phyloP scores from a whole-genome alignment of 1,140 invertebrate species.

The Oreohelix idahoensis region DNA sequence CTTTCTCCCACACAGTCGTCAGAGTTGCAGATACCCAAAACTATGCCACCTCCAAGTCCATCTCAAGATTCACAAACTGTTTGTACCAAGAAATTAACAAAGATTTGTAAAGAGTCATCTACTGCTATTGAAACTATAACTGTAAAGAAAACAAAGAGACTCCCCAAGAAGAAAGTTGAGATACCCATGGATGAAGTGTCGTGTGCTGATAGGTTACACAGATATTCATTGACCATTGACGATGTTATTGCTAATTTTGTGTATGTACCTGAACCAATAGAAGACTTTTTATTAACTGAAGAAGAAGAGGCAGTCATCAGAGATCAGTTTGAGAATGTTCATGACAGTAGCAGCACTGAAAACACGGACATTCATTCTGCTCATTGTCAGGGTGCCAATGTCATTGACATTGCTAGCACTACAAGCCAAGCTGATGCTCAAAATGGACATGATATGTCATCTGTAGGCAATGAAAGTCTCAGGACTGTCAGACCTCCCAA shows the following conservation, averaged over 20 bases:
- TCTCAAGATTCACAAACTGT: neutral
- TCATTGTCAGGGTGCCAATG: neutral
- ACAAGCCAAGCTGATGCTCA: neutral
- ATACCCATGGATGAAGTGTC: slow-evolving; percentile 39
- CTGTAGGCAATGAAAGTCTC: neutral
- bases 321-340: slow-evolving; percentile 27
- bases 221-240: slow-evolving; percentile 37
- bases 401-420: neutral
- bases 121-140: neutral
- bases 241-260: slow-evolving; percentile 46
- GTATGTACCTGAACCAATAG: slow-evolving; percentile 37
- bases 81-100: neutral
- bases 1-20: neutral
- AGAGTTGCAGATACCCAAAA: neutral
- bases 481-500: neutral
- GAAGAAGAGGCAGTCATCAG: slow-evolving; percentile 31
- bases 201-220: slow-evolving; percentile 18
- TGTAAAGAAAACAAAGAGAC: slow-evolving; percentile 34
- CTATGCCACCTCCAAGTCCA: neutral
- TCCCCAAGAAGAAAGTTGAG: slow-evolving; percentile 28
- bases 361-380: neutral
- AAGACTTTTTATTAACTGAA: slow-evolving; percentile 35
- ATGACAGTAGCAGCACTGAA: neutral
- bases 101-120: neutral
- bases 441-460: neutral